Conservation (phyloP, 2,797 vertebrate species). For the Paramormyrops hopkinsi region DNA sequence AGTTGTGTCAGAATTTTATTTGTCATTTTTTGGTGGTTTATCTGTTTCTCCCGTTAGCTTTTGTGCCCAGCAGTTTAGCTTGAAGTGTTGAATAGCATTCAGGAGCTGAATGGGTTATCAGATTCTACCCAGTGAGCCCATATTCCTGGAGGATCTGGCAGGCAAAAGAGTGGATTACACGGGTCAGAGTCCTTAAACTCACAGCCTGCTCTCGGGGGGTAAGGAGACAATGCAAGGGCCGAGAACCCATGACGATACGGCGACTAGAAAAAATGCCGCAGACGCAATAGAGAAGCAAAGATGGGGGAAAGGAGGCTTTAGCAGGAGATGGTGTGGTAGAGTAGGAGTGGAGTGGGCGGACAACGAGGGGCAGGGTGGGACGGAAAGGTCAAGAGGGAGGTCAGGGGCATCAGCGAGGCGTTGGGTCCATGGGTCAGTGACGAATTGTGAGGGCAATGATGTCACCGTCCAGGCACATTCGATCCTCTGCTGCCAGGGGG, state of each 20-base stretch:
- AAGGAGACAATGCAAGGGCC: neutral
- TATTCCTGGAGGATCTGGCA: neutral
- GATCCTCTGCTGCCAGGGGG: neutral
- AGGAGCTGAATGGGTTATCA: slow-evolving; percentile 1
- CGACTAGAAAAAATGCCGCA: neutral
- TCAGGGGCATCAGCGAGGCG: neutral
- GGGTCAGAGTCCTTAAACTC: slow-evolving; percentile 10
- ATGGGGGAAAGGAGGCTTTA: neutral
- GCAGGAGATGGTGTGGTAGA: neutral
- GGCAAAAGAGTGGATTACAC: slow-evolving; percentile 16
- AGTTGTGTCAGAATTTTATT: neutral
- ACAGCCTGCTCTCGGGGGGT: neutral
- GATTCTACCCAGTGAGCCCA: neutral
- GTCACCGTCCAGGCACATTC: neutral
- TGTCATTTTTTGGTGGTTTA: neutral
- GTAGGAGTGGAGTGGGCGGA: neutral
- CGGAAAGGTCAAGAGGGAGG: neutral
- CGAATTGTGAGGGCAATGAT: neutral
- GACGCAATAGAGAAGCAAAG: neutral
- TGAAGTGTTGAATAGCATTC: slow-evolving; percentile 10
- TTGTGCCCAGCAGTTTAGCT: neutral
- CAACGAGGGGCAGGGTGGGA: neutral
- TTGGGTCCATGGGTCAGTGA: slow-evolving; percentile 12
- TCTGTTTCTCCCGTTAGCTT: neutral
- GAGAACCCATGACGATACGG: neutral